phyloP scores from a whole-genome alignment of 64 coral and sea anemone genomes.

The Pocillopora damicornis region DNA sequence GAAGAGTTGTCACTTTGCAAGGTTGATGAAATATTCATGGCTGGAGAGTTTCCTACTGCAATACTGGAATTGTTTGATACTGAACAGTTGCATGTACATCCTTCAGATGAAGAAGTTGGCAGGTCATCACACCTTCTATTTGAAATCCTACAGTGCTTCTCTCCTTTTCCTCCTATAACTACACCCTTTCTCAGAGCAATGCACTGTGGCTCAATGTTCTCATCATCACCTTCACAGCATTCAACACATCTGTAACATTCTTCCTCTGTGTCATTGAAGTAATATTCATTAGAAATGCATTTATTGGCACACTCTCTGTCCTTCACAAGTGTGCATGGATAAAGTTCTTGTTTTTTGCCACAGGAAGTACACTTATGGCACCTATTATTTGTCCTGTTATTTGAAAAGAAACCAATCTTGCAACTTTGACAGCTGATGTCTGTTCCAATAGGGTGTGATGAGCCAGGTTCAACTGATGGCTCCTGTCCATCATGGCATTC shows the following conservation, averaged over 20 bases:
- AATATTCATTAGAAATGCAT: not conserved
- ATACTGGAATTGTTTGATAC: too few relatives aligned
- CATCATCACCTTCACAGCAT: not conserved
- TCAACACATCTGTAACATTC: slow-evolving; percentile 13
- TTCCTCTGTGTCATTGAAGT: slow-evolving; percentile 2
- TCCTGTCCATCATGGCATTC: slow-evolving; percentile 7
- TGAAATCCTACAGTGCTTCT: not conserved
- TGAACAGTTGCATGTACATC: not conserved
- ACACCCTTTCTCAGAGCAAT: not conserved
- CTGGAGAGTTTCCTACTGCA: too few relatives aligned
- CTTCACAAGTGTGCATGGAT: not conserved
- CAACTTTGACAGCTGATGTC: not conserved
- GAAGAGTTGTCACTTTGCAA: too few relatives aligned
- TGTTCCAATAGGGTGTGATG: not conserved
- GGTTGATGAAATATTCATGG: too few relatives aligned
- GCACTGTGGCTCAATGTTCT: not conserved
- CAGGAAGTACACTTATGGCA: not conserved
- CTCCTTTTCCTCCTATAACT: slow-evolving; percentile 22
- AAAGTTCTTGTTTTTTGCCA: not conserved
- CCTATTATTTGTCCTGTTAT: not conserved
- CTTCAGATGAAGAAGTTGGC: not conserved
- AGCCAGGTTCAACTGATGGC: not conserved
- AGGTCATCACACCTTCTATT: not conserved
- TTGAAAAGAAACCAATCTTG: not conserved
- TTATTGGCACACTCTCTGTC: not conserved